Evolutionary conservation across 1,140 invertebrate species (phyloP).

Genomic region (Chymomyza costata): DNA sequence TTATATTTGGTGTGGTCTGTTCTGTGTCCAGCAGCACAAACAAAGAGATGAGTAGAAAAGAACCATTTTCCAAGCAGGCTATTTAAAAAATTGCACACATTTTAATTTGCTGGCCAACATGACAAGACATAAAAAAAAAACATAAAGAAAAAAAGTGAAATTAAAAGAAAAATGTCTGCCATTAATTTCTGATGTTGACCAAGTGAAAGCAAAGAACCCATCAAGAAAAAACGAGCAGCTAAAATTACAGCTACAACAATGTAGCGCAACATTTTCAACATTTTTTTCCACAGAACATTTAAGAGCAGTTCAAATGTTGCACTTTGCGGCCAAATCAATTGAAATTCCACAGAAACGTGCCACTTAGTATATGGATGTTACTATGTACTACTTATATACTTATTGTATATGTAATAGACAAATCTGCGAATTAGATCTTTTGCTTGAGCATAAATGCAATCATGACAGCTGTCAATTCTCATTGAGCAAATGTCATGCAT

Average conservation of each 20-base stretch:
- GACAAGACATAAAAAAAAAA: background rate
- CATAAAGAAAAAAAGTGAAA: background rate
- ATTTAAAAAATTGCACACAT: constrained; percentile 21
- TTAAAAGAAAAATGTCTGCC: too few relatives aligned
- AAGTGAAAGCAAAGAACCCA: constrained; percentile 37
- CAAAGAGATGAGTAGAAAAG: constrained; percentile 20
- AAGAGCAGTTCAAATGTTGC: too few relatives aligned
- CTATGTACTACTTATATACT: too few relatives aligned
- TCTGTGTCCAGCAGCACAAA: constrained; percentile 5
- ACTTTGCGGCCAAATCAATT: too few relatives aligned
- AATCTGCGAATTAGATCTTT: constrained; percentile 39
- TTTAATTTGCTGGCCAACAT: constrained; percentile 16
- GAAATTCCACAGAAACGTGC: too few relatives aligned
- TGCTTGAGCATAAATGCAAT: constrained; percentile 45
- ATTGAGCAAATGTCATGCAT: constrained; percentile 58
- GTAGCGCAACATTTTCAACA: too few relatives aligned
- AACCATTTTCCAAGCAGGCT: background rate
- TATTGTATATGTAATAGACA: too few relatives aligned
- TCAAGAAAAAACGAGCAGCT: constrained; percentile 23
- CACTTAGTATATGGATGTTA: too few relatives aligned
- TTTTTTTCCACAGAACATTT: too few relatives aligned
- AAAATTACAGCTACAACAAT: constrained; percentile 7
- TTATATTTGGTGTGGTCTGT: too few relatives aligned
- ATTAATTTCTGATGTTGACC: too few relatives aligned
- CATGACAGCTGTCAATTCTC: constrained; percentile 69